Evolutionary conservation across 2,888 invertebrate genomes (phyloP), one percentile per base, ranked within the genome.

Genomic region (Vannuccia rotundouncinata): DNA sequence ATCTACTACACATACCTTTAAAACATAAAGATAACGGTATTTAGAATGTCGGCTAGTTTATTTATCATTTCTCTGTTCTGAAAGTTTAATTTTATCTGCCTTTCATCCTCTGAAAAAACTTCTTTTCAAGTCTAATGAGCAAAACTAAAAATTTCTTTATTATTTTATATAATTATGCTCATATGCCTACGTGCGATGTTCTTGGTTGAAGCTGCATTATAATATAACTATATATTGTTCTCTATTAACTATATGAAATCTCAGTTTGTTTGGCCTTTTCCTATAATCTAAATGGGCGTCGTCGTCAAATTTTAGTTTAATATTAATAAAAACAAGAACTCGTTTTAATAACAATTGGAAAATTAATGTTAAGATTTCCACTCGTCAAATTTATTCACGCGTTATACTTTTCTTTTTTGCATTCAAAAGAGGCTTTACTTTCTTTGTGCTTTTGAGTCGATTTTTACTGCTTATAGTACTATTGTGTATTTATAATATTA

Each of bases 271-370:
- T n/a, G n/a, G n/a, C n/a, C n/a, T n/a, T n/a, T n/a, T n/a, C n/a
- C n/a, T n/a, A n/a, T 27, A 66, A 66, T 27, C 66, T 22, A 66
- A 66, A 66, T 66, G 66, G 66, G 66, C 66, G 66, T 66, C 66
- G 66, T 66, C 66, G 22, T 13, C 2, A 66, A 13, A 66, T 17
- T 45, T 13, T 45, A 27, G 25, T 17, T 66, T 66, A 66, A 66
- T 22, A 22, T 66, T 66, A 66, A 66, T 22, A 22, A 27, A 66
- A 66, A 66, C 66, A 66, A 66, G 22, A 22, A 22, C 22, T 66
- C 66, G 22, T 66, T 66, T 66, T 66, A 66, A 66, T 66, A 66
- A 66, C 66, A 5, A 66, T 22, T 45, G 45, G 45, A 45, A 45
- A 45, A 45, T 45, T 45, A 45, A 13, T 45, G 45, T 17, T 45